Evolutionary conservation across 2,888 invertebrate species (phyloP), one percentile per base, ranked within the genome.

Genomic region (Apamea monoglypha): DNA sequence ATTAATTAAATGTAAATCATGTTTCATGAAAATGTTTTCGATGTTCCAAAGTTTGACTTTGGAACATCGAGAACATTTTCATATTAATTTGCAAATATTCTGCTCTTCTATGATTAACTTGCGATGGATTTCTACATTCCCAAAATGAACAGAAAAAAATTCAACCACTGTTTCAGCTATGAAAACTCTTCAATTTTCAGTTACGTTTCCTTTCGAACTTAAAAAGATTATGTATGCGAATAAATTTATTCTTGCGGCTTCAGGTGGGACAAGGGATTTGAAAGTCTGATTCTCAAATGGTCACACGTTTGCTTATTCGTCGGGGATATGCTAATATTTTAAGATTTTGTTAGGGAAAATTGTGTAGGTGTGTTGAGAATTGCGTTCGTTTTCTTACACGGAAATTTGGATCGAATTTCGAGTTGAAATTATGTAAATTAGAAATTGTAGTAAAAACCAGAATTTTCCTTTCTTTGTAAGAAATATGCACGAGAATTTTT

Each of bases 161-260:
- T 5, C 29, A 59, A 14, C 32, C 0, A 36, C 29, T 32, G 50
- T 14, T 40, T 6, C 59, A 53, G 56, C 40, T 70, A 56, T 63
- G 18, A 68, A 76, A 83, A 76, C 68, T 78, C 32, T 44, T 72
- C 44, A 76, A 79, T 81, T 90, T 88, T 82, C 74, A 75, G 68
- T 59, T 79, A 82, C 86, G 72, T 86, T 91, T 87, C 77, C 80
- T 82, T 80, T 66, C 50, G 66, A 76, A 84, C 81, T 89, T 88
- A 84, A 90, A 89, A 88, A 85, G 76, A 91, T 88, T 88, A 90
- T 89, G 87, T 89, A 90, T 87, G 87, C 82, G 89, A 88, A 92
- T 92, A 91, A 90, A 92, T 91, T 91, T 90, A 90, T 89, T 90
- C 89, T 87, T 91, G 90, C 87, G 87, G 85, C 83, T 89, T 84